Base-by-base conservation (phyloP, 2,888 invertebrate genomes). In the Sclerodermus sp. region DNA sequence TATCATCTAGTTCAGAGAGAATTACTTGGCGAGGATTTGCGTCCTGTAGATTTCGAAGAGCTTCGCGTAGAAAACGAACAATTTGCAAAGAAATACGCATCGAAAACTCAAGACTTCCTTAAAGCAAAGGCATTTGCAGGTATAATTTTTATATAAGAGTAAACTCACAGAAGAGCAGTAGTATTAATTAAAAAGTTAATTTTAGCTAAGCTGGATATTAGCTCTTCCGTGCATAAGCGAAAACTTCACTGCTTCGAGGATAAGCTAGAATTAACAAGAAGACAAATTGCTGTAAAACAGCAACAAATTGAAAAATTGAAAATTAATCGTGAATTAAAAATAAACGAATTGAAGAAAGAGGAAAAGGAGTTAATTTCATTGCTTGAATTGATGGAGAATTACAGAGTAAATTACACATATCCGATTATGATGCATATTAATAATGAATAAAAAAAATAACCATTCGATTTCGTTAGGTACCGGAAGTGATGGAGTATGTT, bases 41-140 rank as follows among this genome's bases (percentile, higher is more conserved):
- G 83, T 44, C 81, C 83, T 0, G 83, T 86, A 0, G 87, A 87
- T 67, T 87, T 87, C 57, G 84, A 87, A 29, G 84, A 85, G 64
- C 62, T 87, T 2, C 79, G 80, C 58, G 87, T 87, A 29, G 84
- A 86, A 60, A 87, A 86, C 62, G 63, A 79, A 2, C 81, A 83
- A 63, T 81, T 81, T 45, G 43, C 77, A 9, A 73, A 77, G 47
- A 68, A 79, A 3, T 84, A 87, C 39, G 84, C 85, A 1, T 79
- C 81, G 31, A 85, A 85, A 60, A 73, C 81, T 36, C 64, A 68
- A 9, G 82, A 84, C 56, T 60, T 86, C 3, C 72, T 76, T 0
- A 83, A 84, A 42, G 59, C 86, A 49, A 87, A 87, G 60, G 82
- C 79, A 64, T 81, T 84, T 76, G 82, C 83, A 0, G 86, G 85